Evolutionary conservation across 2,113 vertebrate genomes (phyloP).

Genomic region (Epinephelus lanceolatus): DNA sequence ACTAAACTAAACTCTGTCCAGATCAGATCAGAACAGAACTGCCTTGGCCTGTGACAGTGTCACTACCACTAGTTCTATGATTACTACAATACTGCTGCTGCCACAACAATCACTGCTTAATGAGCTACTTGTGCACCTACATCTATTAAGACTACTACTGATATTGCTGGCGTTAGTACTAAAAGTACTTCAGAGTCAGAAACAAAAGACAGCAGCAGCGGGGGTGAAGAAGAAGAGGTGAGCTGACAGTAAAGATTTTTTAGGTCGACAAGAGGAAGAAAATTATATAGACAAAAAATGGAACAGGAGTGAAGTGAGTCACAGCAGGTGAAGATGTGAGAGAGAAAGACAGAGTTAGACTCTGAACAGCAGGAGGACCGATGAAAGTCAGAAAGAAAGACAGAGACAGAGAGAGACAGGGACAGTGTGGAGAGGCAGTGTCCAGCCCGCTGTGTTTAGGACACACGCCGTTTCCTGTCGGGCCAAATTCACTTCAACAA

Average conservation of each 20-base stretch:
- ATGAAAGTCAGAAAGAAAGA: constrained; percentile 30
- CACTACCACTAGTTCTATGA: too few relatives aligned
- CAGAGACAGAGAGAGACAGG: not conserved
- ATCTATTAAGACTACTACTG: not conserved
- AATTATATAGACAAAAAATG: constrained; percentile 15
- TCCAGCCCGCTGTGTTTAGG: constrained; percentile 37
- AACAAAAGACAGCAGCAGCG: constrained; percentile 2
- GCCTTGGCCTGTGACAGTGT: not conserved
- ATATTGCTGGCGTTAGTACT: not conserved
- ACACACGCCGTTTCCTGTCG: constrained; percentile 33
- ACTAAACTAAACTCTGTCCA: too few relatives aligned
- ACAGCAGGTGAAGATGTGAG: constrained; percentile 7
- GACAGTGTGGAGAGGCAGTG: constrained; percentile 8
- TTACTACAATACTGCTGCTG: too few relatives aligned
- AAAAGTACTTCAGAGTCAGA: not conserved
- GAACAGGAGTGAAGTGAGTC: not conserved
- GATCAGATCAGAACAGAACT: too few relatives aligned
- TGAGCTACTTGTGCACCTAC: not conserved
- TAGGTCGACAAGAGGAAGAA: constrained; percentile 6
- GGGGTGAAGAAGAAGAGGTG: constrained; percentile 12
- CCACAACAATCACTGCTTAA: not conserved
- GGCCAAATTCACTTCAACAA: constrained; percentile 27
- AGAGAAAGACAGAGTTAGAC: not conserved
- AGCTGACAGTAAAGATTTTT: constrained; percentile 35
- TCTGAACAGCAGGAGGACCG: constrained; percentile 14